Evolutionary conservation across 2,113 vertebrate species (phyloP).

Genomic region (Neogobius melanostomus): DNA sequence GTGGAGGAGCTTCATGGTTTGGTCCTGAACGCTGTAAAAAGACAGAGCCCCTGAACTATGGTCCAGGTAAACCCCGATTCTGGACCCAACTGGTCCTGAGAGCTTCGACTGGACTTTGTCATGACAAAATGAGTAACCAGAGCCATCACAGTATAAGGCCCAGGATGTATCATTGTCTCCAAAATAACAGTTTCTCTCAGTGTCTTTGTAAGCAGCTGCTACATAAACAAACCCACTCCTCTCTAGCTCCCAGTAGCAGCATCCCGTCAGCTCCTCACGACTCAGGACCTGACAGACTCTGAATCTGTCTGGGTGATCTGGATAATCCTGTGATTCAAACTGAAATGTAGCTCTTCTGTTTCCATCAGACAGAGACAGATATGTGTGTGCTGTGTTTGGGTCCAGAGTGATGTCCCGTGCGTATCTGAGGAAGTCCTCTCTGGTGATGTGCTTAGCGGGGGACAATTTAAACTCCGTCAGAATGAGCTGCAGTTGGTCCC

Average conservation of each 20-base stretch:
- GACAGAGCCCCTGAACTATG: not conserved
- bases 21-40: not conserved
- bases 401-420: not conserved
- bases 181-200: not conserved
- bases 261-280: not conserved
- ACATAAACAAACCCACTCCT: not conserved
- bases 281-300: not conserved
- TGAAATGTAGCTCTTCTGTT: not conserved
- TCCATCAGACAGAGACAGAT: conserved; percentile 3
- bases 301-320: conserved; percentile 2
- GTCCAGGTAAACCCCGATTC: conserved; percentile 4
- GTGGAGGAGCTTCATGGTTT: not conserved
- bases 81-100: not conserved
- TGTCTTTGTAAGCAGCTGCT: not conserved
- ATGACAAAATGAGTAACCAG: not conserved
- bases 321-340: not conserved
- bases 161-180: not conserved
- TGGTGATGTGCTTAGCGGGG: not conserved
- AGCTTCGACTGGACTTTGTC: not conserved
- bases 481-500: not conserved
- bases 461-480: not conserved
- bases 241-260: conserved; percentile 9
- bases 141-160: not conserved
- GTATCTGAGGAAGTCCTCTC: not conserved
- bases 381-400: not conserved